A percentile compares a stretch with the other conserved stretches of the same genome.
Evolutionary conservation across 2,888 invertebrate species (phyloP).

Genomic region (Epinotia bilunana): DNA sequence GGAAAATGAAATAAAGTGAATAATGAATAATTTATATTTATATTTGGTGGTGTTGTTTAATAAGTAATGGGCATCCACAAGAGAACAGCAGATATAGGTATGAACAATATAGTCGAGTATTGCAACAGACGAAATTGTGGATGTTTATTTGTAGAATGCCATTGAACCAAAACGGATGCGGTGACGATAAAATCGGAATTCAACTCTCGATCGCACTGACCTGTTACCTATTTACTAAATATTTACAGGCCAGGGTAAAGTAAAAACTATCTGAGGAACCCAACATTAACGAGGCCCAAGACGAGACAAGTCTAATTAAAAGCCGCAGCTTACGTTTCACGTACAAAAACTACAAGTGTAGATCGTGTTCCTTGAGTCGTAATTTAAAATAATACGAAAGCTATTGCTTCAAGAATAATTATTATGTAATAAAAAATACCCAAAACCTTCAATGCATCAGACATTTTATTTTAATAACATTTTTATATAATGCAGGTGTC

Average conservation of each 20-base stretch:
- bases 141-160: background rate
- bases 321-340: slow-evolving; percentile 42
- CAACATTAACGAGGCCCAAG: slow-evolving; percentile 53
- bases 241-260: background rate
- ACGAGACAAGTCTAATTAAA: slow-evolving; percentile 59
- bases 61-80: background rate
- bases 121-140: background rate
- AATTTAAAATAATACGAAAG: slow-evolving; percentile 5
- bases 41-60: background rate
- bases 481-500: slow-evolving; percentile 11
- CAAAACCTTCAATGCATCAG: background rate
- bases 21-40: background rate
- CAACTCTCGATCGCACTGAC: background rate
- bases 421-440: slow-evolving; percentile 2
- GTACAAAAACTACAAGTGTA: slow-evolving; percentile 22
- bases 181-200: slow-evolving; percentile 1
- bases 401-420: background rate
- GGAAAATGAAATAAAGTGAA: background rate
- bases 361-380: slow-evolving; percentile 6
- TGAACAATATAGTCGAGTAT: background rate
- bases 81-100: slow-evolving; percentile 13
- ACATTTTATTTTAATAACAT: background rate
- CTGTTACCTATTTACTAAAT: background rate
- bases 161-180: background rate
- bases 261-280: slow-evolving; percentile 20